Conservation (phyloP, 2,888 invertebrate genomes). For the Argyresthia albistria region DNA sequence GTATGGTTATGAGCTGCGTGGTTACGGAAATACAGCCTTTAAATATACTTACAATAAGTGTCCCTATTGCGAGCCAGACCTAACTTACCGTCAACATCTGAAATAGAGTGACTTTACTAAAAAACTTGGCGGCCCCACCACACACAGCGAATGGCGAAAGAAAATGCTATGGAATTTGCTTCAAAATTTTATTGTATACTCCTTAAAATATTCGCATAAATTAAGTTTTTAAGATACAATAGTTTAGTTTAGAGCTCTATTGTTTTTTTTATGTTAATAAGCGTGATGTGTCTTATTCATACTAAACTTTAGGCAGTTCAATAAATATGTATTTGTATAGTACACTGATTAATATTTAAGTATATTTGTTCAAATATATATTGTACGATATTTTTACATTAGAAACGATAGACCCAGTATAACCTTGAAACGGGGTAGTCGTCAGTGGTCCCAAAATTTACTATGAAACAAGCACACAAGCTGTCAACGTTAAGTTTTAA, state of each 20-base stretch:
- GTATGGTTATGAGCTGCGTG: not conserved
- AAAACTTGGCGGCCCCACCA: slow-evolving; percentile 55
- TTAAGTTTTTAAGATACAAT: slow-evolving; percentile 26
- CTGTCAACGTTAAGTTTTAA: slow-evolving; percentile 19
- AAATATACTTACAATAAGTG: slow-evolving; percentile 33
- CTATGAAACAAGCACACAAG: slow-evolving; percentile 60
- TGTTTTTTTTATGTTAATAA: slow-evolving; percentile 24
- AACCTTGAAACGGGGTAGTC: slow-evolving; percentile 34
- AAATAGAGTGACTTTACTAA: slow-evolving; percentile 63
- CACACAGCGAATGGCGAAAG: slow-evolving; percentile 44
- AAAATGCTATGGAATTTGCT: slow-evolving; percentile 64
- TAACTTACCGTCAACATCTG: slow-evolving; percentile 73
- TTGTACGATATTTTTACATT: not conserved
- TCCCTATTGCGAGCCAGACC: slow-evolving; percentile 48
- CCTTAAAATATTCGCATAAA: slow-evolving; percentile 58
- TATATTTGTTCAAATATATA: not conserved
- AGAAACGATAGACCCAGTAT: slow-evolving; percentile 21
- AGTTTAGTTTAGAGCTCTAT: slow-evolving; percentile 31
- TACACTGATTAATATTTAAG: not conserved
- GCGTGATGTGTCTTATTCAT: slow-evolving; percentile 52
- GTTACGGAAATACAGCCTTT: slow-evolving; percentile 6
- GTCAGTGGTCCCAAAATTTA: slow-evolving; percentile 66
- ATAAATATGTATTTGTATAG: slow-evolving; percentile 6
- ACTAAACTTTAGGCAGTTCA: slow-evolving; percentile 50
- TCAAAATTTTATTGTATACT: slow-evolving; percentile 46